phyloP scores from a whole-genome alignment of 2,113 vertebrate species.

The Xenotilapia leptura region DNA sequence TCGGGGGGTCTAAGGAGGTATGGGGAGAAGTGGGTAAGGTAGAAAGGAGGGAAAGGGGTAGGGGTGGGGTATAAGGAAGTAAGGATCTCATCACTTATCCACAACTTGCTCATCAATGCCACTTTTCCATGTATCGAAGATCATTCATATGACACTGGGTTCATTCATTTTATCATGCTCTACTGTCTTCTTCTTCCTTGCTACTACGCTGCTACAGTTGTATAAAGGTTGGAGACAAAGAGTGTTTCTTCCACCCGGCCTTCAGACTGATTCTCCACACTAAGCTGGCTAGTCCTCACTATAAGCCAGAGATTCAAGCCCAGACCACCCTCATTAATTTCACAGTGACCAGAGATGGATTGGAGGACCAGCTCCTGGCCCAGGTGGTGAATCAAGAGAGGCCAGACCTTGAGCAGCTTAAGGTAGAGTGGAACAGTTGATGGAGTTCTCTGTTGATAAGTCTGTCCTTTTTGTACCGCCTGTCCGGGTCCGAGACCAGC shows the following conservation, averaged over 20 bases:
- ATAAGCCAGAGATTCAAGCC: slow-evolving; percentile 73
- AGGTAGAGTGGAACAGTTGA: slow-evolving; percentile 40
- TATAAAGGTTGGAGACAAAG: slow-evolving; percentile 76
- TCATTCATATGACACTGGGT: background rate
- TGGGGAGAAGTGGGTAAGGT: background rate
- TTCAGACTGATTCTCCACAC: slow-evolving; percentile 75
- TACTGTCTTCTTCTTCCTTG: background rate
- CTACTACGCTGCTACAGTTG: slow-evolving; percentile 44
- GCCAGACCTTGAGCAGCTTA: slow-evolving; percentile 65
- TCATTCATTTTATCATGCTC: background rate
- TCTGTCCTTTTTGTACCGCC: background rate
- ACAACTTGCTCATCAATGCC: background rate
- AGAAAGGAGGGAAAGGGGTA: background rate
- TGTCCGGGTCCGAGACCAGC: accelerated
- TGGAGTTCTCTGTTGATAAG: background rate
- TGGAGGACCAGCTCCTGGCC: slow-evolving; percentile 72
- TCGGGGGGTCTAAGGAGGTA: background rate
- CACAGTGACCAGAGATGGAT: slow-evolving; percentile 55
- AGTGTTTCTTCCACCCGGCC: slow-evolving; percentile 63
- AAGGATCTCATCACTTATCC: background rate
- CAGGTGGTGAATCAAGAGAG: slow-evolving; percentile 72
- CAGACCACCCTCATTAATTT: slow-evolving; percentile 75
- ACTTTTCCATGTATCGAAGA: background rate
- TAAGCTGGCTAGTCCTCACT: slow-evolving; percentile 72
- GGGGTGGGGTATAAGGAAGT: background rate